Evolutionary conservation across 1,140 invertebrate species (phyloP).

Genomic region (Drosophila arizonae): DNA sequence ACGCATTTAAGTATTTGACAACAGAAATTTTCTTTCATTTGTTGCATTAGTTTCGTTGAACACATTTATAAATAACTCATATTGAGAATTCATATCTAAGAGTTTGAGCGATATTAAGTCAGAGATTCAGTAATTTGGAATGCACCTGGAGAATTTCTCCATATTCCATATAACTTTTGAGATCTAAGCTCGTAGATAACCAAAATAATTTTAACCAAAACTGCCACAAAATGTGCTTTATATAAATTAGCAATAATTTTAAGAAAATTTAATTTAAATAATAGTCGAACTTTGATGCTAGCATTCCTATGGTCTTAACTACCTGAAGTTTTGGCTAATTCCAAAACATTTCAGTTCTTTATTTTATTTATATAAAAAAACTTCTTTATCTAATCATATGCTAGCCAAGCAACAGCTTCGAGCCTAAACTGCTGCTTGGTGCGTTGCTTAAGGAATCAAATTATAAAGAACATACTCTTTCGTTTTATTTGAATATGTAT

Average conservation of each 20-base stretch:
- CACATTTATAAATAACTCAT: conserved; percentile 42
- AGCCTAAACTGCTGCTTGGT: background rate
- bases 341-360: conserved; percentile 10
- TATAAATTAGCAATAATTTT: conserved; percentile 6
- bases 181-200: conserved; percentile 24
- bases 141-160: conserved; percentile 2
- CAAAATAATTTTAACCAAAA: background rate
- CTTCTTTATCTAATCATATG: background rate
- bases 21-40: conserved; percentile 24
- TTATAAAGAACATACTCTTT: conserved; percentile 18
- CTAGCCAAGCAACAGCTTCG: too few relatives aligned
- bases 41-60: conserved; percentile 43
- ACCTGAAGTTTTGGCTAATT: conserved; percentile 6
- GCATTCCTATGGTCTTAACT: conserved; percentile 9
- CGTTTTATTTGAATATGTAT: conserved; percentile 31
- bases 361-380: conserved; percentile 6
- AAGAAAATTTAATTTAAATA: conserved; percentile 1
- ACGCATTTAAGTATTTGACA: conserved; percentile 51
- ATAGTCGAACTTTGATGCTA: background rate
- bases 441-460: background rate
- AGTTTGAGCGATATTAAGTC: conserved; percentile 68
- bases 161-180: conserved; percentile 13
- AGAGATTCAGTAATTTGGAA: conserved; percentile 40
- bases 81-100: conserved; percentile 46
- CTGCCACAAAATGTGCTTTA: background rate